Evolutionary conservation across 1,140 invertebrate genomes (phyloP).

Genomic region (Zaprionus taronus): DNA sequence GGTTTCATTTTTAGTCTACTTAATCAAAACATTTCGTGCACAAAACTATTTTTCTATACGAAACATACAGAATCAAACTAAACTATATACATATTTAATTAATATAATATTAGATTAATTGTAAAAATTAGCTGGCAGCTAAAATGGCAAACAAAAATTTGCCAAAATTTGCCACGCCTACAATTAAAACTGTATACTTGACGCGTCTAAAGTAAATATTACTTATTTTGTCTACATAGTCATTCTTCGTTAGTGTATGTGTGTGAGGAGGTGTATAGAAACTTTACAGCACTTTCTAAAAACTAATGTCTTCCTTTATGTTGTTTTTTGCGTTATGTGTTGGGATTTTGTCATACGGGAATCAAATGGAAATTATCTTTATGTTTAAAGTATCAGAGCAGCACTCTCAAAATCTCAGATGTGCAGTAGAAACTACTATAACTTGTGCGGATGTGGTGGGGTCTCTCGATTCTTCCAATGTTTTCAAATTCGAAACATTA

Average conservation of each 20-base stretch:
- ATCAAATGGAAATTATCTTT: constrained; percentile 26
- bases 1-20: constrained; percentile 56
- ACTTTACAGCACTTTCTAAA: constrained; percentile 60
- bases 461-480: constrained; percentile 8
- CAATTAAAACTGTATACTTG: constrained; percentile 17
- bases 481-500: constrained; percentile 1
- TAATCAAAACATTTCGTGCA: constrained; percentile 60
- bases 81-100: constrained; percentile 51
- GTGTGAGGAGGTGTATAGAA: constrained; percentile 37
- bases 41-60: constrained; percentile 26
- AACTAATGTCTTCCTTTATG: constrained; percentile 72
- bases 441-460: constrained; percentile 73
- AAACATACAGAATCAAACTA: constrained; percentile 52
- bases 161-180: constrained; percentile 26
- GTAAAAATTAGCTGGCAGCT: constrained; percentile 35
- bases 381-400: constrained; percentile 19
- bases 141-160: constrained; percentile 31
- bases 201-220: constrained; percentile 71
- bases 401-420: constrained; percentile 55
- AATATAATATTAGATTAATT: constrained; percentile 35
- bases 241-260: constrained; percentile 50
- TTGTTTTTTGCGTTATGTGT: constrained; percentile 29
- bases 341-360: constrained; percentile 6
- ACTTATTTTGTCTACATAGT: constrained; percentile 68
- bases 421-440: constrained; percentile 72